These are phyloP conservation scores for Penelope pileata DNA, from an alignment of 2,113 vertebrate genomes.

Conservation along the genomic window DNA sequence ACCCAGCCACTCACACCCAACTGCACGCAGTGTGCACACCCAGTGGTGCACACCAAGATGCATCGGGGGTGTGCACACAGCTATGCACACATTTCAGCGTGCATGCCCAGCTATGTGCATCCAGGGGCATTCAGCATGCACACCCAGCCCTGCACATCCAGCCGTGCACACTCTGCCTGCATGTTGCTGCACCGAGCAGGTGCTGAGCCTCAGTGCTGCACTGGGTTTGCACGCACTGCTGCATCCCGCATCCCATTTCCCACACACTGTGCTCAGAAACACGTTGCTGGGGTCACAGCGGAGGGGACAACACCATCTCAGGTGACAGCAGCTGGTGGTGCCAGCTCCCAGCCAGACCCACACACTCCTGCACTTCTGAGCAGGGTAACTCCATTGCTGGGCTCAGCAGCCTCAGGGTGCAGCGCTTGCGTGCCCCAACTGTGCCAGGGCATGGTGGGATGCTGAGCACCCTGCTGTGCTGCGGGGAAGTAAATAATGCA, in stretches of 20 bases:
- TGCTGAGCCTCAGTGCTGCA: neutral
- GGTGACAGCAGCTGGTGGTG: rapidly evolving
- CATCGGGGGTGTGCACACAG: neutral
- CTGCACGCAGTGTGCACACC: neutral
- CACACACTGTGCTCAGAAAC: neutral
- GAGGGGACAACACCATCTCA: neutral
- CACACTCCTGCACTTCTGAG: neutral
- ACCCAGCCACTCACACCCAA: neutral
- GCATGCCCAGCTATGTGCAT: neutral
- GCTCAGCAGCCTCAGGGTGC: neutral
- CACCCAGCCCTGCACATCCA: neutral
- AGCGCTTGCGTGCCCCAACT: neutral
- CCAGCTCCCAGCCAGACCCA: rapidly evolving
- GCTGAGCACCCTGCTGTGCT: neutral
- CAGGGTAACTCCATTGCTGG: neutral
- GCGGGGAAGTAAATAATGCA: constrained; percentile 52
- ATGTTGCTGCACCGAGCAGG: too few species aligned
- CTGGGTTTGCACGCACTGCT: neutral
- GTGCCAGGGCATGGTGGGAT: rapidly evolving
- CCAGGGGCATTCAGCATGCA: neutral
- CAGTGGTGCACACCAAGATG: neutral
- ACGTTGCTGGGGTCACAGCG: neutral
- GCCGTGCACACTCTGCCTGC: neutral
- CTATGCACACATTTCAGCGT: too few species aligned
- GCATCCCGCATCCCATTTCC: rapidly evolving